Evolutionary conservation across 2,113 vertebrate species (phyloP), one percentile per base, ranked within the genome.

Genomic region (Mastomys coucha): DNA sequence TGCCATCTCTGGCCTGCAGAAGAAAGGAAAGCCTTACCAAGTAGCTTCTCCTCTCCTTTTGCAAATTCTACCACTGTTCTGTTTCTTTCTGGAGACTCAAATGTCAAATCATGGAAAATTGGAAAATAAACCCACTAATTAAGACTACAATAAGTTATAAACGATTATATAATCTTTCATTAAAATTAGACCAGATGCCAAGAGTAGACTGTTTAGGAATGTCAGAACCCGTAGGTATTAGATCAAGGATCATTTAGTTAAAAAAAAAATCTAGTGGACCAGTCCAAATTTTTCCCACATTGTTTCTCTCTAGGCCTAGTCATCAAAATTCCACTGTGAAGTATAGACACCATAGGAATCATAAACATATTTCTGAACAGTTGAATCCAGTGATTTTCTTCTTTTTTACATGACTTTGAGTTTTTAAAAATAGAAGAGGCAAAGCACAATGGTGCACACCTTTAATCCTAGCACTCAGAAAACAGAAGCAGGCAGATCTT

Each of bases 391-490:
- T 90, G n/a, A 8, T 14, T 88, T 33, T 91, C 39, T 95, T 95
- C 75, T 89, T 53, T 69, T 76, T 80, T 13, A 19, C 33, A 19
- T 88, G 85, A 96, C 39, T 67, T 39, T 33, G 33, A 42, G 14
- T 36, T 91, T 96, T 95, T 95, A 94, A 84, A 96, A 49, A 81
- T n/a, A n/a, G 33, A 81, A 80, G 49, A 53, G 51, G 5, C 78
- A 20, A 81, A 53, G 33, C 33, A n/a, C 33, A 19, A 19, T 58
- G 36, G 19, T 22, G n/a, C 20, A 81, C 10, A 81, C 51, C 78
- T 81, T n/a, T 81, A 81, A 58, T n/a, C 51, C 33, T 42, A 73
- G 72, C 72, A 42, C n/a, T 24, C 19, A 73, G 72, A 9, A 73
- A 39, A n/a, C 72, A 73, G 70, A 73, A 39, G n/a, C 72, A 73